Evolutionary conservation across 2,113 vertebrate genomes (phyloP).

Genomic region (Urocynchramus pylzowi): DNA sequence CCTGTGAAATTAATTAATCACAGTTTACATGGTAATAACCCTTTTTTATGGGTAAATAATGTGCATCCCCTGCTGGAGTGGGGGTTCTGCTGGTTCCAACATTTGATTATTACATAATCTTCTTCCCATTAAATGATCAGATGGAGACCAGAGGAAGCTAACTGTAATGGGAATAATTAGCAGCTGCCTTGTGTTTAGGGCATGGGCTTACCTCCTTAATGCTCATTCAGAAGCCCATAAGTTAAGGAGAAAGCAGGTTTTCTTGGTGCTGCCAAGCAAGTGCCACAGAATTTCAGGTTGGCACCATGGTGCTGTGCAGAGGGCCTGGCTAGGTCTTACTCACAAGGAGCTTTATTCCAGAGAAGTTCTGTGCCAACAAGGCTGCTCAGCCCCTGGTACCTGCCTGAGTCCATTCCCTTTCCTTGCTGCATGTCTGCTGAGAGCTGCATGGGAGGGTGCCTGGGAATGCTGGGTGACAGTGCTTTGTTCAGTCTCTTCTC

Average conservation of each 20-base stretch:
- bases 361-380: not conserved
- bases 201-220: not conserved
- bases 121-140: conserved; percentile 46
- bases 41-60: conserved; percentile 71
- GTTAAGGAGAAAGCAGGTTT: not conserved
- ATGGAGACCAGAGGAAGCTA: not conserved
- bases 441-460: not conserved
- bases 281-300: rapidly evolving
- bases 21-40: conserved; percentile 70
- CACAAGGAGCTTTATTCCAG: not conserved
- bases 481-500: not conserved
- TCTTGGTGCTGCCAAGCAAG: not conserved
- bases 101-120: conserved; percentile 43
- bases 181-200: not conserved
- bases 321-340: not conserved
- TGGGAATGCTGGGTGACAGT: not conserved
- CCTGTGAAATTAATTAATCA: conserved; percentile 70
- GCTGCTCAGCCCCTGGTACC: not conserved
- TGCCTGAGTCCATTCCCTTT: not conserved
- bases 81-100: not conserved
- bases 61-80: conserved; percentile 38
- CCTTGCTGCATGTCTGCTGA: rapidly evolving
- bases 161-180: not conserved
- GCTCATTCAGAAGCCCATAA: not conserved
- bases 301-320: not conserved